phyloP scores from a whole-genome alignment of 1,140 invertebrate genomes.

The Formica selysi region DNA sequence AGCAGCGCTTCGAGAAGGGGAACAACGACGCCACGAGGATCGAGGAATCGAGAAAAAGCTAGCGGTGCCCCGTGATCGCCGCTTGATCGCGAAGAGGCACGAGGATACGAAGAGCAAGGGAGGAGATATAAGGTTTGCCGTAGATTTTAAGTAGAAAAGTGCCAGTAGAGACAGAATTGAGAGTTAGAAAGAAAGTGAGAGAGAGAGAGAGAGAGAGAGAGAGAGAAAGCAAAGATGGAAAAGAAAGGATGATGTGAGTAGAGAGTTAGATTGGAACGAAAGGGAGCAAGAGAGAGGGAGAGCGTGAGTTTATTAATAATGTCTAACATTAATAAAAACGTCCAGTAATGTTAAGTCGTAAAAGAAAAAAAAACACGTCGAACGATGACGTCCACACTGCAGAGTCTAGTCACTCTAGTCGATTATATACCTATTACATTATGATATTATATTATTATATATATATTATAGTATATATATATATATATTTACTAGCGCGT shows the following conservation, averaged over 20 bases:
- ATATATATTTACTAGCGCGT: conserved; percentile 75
- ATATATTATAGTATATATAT: conserved; percentile 67
- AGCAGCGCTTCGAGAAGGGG: conserved; percentile 76
- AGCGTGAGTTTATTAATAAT: conserved; percentile 78
- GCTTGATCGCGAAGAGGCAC: conserved; percentile 42
- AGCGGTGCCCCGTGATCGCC: conserved; percentile 63
- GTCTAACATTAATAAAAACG: conserved; percentile 85
- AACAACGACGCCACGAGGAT: conserved; percentile 25
- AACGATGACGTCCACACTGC: conserved; percentile 84
- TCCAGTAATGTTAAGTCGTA: conserved; percentile 86
- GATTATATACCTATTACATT: conserved; percentile 80
- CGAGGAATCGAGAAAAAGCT: conserved; percentile 67
- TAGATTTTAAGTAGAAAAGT: conserved; percentile 86
- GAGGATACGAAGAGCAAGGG: conserved; percentile 58
- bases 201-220: conserved; percentile 23
- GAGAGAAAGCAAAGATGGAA: neutral
- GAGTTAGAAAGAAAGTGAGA: conserved; percentile 58
- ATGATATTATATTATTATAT: conserved; percentile 76
- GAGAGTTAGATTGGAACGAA: conserved; percentile 55
- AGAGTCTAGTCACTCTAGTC: conserved; percentile 85
- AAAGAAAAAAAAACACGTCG: conserved; percentile 75
- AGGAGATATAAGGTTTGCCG: conserved; percentile 68
- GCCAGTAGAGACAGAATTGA: conserved; percentile 84
- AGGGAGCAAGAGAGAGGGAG: conserved; percentile 33
- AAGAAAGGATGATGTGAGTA: conserved; percentile 5